Evolutionary conservation across 2,888 invertebrate genomes (phyloP), one percentile per base, ranked within the genome.

Genomic region (Acrobasis repandana): DNA sequence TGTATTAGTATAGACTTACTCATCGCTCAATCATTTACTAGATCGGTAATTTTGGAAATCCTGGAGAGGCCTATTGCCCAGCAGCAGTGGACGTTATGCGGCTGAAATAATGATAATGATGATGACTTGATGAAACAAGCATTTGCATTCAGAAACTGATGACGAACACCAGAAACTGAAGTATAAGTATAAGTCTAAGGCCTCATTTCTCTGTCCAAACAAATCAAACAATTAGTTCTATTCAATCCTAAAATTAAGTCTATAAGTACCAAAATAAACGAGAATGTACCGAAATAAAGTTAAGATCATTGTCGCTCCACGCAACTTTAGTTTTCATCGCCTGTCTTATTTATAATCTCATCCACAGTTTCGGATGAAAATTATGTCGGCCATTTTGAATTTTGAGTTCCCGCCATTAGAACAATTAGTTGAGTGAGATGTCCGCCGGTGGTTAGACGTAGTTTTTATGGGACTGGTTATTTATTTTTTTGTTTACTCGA

Each of bases 371-470:
- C 70, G 79, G 85, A 80, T 88, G 83, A 88, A 61, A 88, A 86
- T 88, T 84, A 88, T 87, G 77, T 85, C 80, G 64, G 85, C 87
- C 84, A 82, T 90, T 85, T 83, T 84, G 79, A 79, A 77, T 82
- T 86, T 84, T 76, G 80, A 81, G 79, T 86, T 86, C 86, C 88
- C 85, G 85, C 90, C 85, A 90, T 90, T 90, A 88, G 61, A 82
- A 71, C 89, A 90, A 91, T 91, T 91, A 91, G 91, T 91, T 90
- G 91, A 91, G 88, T 90, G 90, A 91, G 89, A 90, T 88, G 88
- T 91, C 91, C 90, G 88, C 82, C 65, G 69, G 79, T 80, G 86
- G 86, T 87, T 88, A 90, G 74, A 80, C 72, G 72, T 60, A 60
- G 75, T 77, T 86, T 88, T 88, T 88, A 88, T 85, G 83, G 67